phyloP scores from a whole-genome alignment of 2,888 invertebrate species.

The Temnothorax unifasciatus region DNA sequence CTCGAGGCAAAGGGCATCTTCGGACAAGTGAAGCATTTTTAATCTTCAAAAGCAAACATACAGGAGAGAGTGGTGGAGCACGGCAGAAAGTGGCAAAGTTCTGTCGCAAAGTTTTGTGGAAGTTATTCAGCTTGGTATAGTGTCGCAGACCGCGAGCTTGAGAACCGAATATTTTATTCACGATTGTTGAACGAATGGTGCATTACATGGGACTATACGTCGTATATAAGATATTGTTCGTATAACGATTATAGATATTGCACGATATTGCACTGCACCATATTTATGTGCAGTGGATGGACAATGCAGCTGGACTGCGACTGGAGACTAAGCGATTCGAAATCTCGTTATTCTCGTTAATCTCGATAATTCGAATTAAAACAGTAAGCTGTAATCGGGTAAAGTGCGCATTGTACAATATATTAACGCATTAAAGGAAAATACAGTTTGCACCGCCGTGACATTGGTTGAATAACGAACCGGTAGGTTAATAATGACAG shows the following conservation, averaged over 20 bases:
- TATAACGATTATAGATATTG: constrained; percentile 5
- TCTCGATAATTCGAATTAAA: neutral
- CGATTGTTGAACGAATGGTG: constrained; percentile 61
- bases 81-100: constrained; percentile 27
- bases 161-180: constrained; percentile 80
- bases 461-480: neutral
- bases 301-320: neutral
- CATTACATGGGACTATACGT: constrained; percentile 14
- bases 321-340: neutral
- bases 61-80: neutral
- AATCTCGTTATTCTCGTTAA: neutral
- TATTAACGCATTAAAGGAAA: neutral
- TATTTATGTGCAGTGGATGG: neutral
- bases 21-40: constrained; percentile 76
- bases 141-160: constrained; percentile 56
- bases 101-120: neutral
- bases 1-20: constrained; percentile 66
- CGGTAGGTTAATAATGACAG: neutral
- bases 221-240: neutral
- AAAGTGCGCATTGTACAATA: neutral
- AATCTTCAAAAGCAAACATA: constrained; percentile 72
- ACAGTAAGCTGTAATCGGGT: neutral
- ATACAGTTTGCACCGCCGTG: neutral
- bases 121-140: constrained; percentile 14
- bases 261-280: neutral